Percentiles rank a stretch among this genome's conserved stretches.
phyloP scores from a whole-genome alignment of 1,140 invertebrate genomes.

The Melitaea cinxia region DNA sequence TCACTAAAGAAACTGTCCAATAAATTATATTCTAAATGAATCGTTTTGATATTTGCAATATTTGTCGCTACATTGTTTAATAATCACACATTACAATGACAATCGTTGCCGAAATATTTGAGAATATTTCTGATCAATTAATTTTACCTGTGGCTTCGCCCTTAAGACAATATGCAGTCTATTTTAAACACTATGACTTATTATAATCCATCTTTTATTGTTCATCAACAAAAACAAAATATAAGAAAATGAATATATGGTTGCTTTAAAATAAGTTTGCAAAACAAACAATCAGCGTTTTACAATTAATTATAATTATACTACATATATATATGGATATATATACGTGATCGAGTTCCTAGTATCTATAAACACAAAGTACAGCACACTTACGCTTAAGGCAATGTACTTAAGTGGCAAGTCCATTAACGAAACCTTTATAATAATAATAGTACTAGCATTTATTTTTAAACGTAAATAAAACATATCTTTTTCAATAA shows the following conservation, averaged over 20 bases:
- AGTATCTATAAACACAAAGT: neutral
- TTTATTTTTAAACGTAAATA: neutral
- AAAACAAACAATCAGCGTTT: neutral
- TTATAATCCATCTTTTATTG: too few relatives aligned
- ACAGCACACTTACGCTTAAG: neutral
- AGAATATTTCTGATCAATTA: too few relatives aligned
- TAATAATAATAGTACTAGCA: neutral
- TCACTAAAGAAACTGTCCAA: neutral
- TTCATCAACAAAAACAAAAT: too few relatives aligned
- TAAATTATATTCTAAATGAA: neutral
- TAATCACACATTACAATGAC: too few relatives aligned
- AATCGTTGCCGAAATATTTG: too few relatives aligned
- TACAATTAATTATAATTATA: too few relatives aligned
- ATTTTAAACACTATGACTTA: too few relatives aligned
- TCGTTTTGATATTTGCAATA: neutral
- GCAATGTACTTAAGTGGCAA: neutral
- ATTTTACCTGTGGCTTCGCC: too few relatives aligned
- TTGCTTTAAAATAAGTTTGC: neutral
- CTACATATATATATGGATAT: too few relatives aligned
- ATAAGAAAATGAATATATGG: too few relatives aligned
- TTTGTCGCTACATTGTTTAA: neutral
- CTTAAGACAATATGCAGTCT: too few relatives aligned
- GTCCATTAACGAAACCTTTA: constrained; percentile 1
- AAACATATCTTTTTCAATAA: too few relatives aligned
- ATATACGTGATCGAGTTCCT: neutral